phyloP scores from a whole-genome alignment of 2,113 vertebrate species.

The Gallinago media region DNA sequence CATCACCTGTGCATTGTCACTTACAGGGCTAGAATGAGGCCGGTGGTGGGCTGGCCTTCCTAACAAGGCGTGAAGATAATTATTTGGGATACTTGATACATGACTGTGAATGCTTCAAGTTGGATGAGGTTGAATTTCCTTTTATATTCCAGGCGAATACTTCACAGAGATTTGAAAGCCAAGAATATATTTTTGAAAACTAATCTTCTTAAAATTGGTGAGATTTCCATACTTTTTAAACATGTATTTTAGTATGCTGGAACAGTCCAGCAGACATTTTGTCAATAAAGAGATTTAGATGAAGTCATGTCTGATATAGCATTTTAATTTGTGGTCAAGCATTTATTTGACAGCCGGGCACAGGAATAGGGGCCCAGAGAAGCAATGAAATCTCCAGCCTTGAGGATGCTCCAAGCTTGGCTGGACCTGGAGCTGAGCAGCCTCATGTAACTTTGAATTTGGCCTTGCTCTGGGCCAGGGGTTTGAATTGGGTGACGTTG shows the following conservation, averaged over 20 bases:
- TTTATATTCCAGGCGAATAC: constrained; percentile 79
- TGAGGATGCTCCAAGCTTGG: not conserved
- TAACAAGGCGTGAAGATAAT: not conserved
- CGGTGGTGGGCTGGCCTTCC: not conserved
- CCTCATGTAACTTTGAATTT: not conserved
- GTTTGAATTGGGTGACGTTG: not conserved
- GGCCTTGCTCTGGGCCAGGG: not conserved
- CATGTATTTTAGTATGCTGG: not conserved
- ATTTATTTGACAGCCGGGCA: not conserved
- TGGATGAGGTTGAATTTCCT: constrained; percentile 18
- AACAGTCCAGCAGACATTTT: not conserved
- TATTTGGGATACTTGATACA: not conserved
- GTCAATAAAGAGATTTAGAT: not conserved
- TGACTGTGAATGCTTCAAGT: not conserved
- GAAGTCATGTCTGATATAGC: not conserved
- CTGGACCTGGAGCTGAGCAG: not conserved
- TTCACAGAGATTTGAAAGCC: constrained; percentile 90
- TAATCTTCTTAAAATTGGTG: constrained; percentile 89
- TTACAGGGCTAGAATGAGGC: not conserved
- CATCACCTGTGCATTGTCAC: not conserved
- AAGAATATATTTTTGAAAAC: constrained; percentile 91
- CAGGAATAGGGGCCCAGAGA: not conserved
- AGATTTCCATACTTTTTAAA: constrained; percentile 37
- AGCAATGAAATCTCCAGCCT: not conserved
- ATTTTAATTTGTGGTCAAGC: not conserved